Base-by-base conservation (phyloP, 2,888 invertebrate species). In the Hydropsyche betteni region DNA sequence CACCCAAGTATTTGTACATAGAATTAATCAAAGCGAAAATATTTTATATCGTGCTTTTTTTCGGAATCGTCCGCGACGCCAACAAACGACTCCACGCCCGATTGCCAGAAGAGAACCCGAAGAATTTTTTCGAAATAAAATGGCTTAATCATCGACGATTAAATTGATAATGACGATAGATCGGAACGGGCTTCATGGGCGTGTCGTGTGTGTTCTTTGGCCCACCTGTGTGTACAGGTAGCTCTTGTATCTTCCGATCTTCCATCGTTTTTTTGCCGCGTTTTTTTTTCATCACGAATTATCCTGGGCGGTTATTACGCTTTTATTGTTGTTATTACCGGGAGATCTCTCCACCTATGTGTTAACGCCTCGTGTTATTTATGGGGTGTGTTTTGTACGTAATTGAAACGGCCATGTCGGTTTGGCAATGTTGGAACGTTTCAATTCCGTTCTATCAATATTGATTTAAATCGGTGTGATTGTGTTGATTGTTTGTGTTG, bases 251-350 rank as follows among this genome's bases (percentile, higher is more conserved):
- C 70, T 14, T 14, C 53, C 53, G 70, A 70, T 70, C 70, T 70
- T 12, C 14, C 53, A 16, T n/a, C 14, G 53, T n/a, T 24, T 24
- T 24, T 24, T 24, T 24, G 8, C 24, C 58, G 58, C 24, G 14
- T 58, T 24, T 14, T 24, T 24, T 58, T 24, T 58, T 58, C 14
- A 24, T 58, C 58, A 24, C 16, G 58, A 14, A 14, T 24, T 24
- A 52, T 12, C 53, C 33, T 33, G 70, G 24, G 33, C 34, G 16
- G 51, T 70, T 52, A 53, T 53, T 53, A 70, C 70, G 51, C 51
- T 53, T 70, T 70, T 70, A 53, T 70, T 70, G 70, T 70, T 53
- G 70, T 70, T 69, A 69, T 69, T 69, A 69, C 50, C n/a, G 69
- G 51, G 58, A 58, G 58, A 58, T 58, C 51, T 24, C 69, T 53